Conservation (phyloP, 2,113 vertebrate genomes). For the Pongo pygmaeus region DNA sequence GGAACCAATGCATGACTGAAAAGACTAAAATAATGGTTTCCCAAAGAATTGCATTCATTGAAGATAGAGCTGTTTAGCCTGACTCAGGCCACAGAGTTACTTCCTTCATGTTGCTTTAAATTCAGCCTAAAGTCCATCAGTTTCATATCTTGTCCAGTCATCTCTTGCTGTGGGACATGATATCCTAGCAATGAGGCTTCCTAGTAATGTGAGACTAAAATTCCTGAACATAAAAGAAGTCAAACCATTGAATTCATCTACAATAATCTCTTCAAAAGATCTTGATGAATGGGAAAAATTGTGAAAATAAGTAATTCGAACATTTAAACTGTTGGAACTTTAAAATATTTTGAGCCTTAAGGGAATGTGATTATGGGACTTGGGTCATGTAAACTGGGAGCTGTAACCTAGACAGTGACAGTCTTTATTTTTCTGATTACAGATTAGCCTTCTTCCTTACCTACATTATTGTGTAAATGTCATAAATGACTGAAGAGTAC, state of each 20-base stretch:
- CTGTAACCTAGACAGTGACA: neutral
- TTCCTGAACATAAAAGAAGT: neutral
- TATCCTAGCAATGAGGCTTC: neutral
- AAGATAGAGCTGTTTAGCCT: neutral
- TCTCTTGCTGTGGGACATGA: neutral
- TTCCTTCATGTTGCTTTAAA: neutral
- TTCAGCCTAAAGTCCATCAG: neutral
- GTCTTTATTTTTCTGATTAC: neutral
- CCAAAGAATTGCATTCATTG: neutral
- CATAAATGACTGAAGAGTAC: neutral
- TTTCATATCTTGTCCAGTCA: neutral
- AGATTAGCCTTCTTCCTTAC: neutral
- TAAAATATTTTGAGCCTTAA: neutral
- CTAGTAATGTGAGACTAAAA: neutral
- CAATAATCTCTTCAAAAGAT: neutral
- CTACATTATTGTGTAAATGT: neutral
- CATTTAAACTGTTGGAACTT: neutral
- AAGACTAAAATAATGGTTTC: neutral
- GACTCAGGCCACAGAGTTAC: neutral
- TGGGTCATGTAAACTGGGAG: neutral
- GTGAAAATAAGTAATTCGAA: neutral
- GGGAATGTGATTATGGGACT: neutral
- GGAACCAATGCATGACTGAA: neutral
- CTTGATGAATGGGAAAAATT: neutral
- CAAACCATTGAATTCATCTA: neutral